These are phyloP conservation scores for Keiferia lycopersicella DNA, from an alignment of 2,888 invertebrate genomes.

Conservation along the genomic window DNA sequence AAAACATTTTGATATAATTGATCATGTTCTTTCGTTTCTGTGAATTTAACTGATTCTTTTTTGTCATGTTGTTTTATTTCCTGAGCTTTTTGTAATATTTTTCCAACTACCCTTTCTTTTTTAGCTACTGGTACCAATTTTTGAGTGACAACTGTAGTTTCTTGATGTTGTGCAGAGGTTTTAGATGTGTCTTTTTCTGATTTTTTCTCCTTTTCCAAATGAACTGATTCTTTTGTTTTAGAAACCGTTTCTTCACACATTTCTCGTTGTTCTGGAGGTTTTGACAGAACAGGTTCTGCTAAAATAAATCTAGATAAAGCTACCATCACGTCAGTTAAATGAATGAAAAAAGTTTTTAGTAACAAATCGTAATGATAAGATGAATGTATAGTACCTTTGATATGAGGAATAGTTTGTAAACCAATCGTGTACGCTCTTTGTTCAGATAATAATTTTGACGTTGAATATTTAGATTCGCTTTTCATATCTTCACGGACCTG, in stretches of 20 bases:
- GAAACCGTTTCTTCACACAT: background rate
- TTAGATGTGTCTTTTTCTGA: background rate
- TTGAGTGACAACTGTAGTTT: background rate
- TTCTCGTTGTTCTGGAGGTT: constrained; percentile 23
- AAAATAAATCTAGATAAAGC: constrained; percentile 66
- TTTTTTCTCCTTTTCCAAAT: constrained; percentile 22
- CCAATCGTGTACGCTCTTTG: constrained; percentile 61
- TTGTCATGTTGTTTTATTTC: constrained; percentile 32
- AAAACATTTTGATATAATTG: constrained; percentile 19
- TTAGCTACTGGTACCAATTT: constrained; percentile 12
- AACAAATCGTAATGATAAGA: constrained; percentile 62
- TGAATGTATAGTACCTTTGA: constrained; percentile 57
- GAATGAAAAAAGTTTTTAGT: constrained; percentile 70
- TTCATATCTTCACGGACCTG: constrained; percentile 1
- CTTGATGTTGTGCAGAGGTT: background rate
- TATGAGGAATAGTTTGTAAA: constrained; percentile 65
- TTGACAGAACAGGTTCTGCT: constrained; percentile 50
- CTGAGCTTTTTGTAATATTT: constrained; percentile 27
- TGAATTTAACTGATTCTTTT: constrained; percentile 28
- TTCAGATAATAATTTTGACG: constrained; percentile 46
- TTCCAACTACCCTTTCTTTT: constrained; percentile 30
- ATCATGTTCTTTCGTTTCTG: constrained; percentile 28
- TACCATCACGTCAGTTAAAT: constrained; percentile 74
- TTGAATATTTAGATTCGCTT: constrained; percentile 31
- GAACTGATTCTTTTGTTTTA: constrained; percentile 11